A percentile compares a stretch with the other conserved stretches of the same genome.
Evolutionary conservation across 1,140 invertebrate genomes (phyloP).

Genomic region (Eubasilissa regina): DNA sequence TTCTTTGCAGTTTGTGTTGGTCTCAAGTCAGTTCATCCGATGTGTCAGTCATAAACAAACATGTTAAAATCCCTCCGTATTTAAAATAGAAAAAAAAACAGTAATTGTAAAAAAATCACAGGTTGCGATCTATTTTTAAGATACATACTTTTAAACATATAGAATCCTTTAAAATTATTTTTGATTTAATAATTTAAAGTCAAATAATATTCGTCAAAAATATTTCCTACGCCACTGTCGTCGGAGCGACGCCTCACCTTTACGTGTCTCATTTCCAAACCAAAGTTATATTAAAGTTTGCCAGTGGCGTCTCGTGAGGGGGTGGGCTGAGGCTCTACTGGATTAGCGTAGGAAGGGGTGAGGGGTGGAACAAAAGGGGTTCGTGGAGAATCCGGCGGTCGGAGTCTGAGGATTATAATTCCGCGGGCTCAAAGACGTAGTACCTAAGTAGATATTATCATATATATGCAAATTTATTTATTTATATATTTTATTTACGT

Average conservation of each 20-base stretch:
- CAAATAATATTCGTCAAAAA: neutral
- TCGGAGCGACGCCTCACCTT: slow-evolving; percentile 59
- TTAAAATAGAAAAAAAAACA: no score
- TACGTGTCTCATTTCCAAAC: slow-evolving; percentile 61
- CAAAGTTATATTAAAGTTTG: slow-evolving; percentile 61
- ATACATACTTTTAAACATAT: no score
- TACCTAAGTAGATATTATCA: neutral
- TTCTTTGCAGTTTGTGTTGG: no score
- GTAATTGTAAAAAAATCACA: no score
- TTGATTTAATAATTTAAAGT: no score
- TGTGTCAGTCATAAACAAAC: no score
- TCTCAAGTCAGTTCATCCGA: no score
- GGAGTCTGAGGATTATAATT: slow-evolving; percentile 54
- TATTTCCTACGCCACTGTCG: slow-evolving; percentile 40
- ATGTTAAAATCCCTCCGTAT: no score
- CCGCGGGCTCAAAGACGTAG: slow-evolving; percentile 49
- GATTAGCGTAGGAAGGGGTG: slow-evolving; percentile 11
- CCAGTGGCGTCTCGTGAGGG: slow-evolving; percentile 58
- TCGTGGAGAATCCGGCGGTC: slow-evolving; percentile 23
- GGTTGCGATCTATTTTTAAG: no score
- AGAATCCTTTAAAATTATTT: no score
- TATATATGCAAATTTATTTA: no score
- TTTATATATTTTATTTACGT: no score
- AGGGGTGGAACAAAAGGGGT: slow-evolving; percentile 30
- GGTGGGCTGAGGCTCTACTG: neutral